Percentiles rank a stretch among this genome's conserved stretches.
Conservation (phyloP, 2,888 invertebrate species). For the Lumbricus terrestris region DNA sequence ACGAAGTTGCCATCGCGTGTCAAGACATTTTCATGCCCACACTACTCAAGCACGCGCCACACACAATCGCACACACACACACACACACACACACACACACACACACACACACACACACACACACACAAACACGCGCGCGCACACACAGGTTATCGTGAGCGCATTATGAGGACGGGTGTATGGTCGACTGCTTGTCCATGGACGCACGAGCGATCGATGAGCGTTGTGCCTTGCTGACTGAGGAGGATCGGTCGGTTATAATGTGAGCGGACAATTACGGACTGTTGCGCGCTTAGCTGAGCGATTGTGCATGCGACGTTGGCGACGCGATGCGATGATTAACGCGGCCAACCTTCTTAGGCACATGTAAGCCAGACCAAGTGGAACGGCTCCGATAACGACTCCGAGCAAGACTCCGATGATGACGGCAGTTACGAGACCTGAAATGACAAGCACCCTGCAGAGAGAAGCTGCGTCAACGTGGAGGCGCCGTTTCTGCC, state of each 20-base stretch:
- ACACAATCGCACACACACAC: too few species aligned
- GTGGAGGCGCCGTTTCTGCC: not conserved
- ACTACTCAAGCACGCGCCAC: too few species aligned
- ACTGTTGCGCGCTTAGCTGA: conserved; percentile 3
- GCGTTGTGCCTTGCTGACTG: not conserved
- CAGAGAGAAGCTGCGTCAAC: too few species aligned
- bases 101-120: too few species aligned
- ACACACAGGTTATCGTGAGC: not conserved
- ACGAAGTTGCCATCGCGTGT: not conserved
- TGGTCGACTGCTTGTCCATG: not conserved
- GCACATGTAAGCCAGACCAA: conserved; percentile 26
- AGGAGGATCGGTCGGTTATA: not conserved
- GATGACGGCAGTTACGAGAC: conserved; percentile 26
- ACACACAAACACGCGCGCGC: not conserved
- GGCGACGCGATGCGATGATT: conserved; percentile 6
- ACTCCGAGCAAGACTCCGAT: conserved; percentile 30
- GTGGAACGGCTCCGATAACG: conserved; percentile 28
- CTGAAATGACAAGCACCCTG: conserved; percentile 14
- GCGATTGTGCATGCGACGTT: not conserved
- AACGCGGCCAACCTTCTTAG: conserved; percentile 23
- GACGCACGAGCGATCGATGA: not conserved
- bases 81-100: too few species aligned
- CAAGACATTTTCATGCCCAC: not conserved
- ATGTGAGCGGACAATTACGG: not conserved
- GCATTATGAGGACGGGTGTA: not conserved